Evolutionary conservation across 2,888 invertebrate species (phyloP).

Genomic region (Poecilobothrus nobilitatus): DNA sequence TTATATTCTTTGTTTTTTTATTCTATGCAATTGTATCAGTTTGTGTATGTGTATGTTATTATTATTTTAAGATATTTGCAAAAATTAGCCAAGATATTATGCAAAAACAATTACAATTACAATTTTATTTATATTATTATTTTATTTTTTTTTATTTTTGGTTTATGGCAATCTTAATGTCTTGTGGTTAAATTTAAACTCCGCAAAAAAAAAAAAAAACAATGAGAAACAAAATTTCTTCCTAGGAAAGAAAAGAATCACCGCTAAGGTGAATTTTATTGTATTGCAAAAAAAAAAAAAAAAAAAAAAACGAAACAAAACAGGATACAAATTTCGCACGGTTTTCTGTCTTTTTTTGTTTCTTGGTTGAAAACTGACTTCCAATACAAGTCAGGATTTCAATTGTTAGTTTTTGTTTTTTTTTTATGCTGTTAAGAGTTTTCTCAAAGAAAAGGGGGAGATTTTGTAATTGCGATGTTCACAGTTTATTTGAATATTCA

Average conservation of each 20-base stretch:
- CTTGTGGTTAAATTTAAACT: conserved; percentile 1
- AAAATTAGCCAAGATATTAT: conserved; percentile 3
- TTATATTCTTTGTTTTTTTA: background rate
- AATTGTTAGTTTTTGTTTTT: background rate
- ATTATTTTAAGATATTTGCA: background rate
- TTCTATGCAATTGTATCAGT: background rate
- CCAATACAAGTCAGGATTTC: background rate
- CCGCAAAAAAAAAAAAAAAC: background rate
- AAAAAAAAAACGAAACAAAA: too few species aligned
- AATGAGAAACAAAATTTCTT: background rate
- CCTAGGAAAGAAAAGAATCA: too few species aligned
- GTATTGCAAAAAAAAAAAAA: background rate
- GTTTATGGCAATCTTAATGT: background rate
- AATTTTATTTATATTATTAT: too few species aligned
- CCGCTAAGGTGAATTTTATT: background rate
- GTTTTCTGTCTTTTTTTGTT: background rate
- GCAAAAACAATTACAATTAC: background rate
- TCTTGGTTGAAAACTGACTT: too few species aligned
- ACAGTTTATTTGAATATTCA: background rate
- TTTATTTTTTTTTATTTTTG: background rate
- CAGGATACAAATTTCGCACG: conserved; percentile 4
- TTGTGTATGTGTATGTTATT: too few species aligned
- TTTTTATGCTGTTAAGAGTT: background rate
- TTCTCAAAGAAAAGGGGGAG: background rate
- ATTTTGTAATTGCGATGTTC: background rate